A percentile compares a stretch with the other conserved stretches of the same genome.
phyloP scores from a whole-genome alignment of 1,140 invertebrate genomes.

The Trichoplusia ni region DNA sequence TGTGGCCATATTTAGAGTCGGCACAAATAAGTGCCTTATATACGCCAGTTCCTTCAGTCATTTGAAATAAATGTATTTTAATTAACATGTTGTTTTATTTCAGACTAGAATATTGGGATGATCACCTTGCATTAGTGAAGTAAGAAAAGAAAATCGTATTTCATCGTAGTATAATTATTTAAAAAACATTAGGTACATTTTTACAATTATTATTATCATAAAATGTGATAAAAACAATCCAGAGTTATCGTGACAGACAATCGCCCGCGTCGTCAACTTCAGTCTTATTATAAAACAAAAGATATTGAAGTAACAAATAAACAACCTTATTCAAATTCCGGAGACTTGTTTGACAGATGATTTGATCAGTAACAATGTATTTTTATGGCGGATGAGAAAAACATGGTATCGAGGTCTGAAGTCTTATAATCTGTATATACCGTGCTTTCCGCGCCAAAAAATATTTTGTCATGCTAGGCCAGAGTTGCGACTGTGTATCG shows the following conservation, averaged over 20 bases:
- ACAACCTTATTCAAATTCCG: no score
- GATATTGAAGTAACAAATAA: not conserved
- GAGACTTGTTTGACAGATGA: not conserved
- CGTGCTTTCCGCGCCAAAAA: no score
- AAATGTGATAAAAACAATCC: constrained; percentile 64
- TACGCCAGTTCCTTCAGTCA: constrained; percentile 68
- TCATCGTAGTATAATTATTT: constrained; percentile 64
- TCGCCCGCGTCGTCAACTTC: constrained; percentile 30
- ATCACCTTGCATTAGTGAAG: no score
- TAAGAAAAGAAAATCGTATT: constrained; percentile 48
- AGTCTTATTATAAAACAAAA: constrained; percentile 52
- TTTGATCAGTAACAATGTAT: not conserved
- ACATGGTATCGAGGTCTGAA: not conserved
- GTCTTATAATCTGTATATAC: no score
- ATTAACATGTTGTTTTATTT: constrained; percentile 51
- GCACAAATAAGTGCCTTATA: constrained; percentile 60
- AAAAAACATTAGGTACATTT: constrained; percentile 73
- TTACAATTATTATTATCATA: constrained; percentile 55
- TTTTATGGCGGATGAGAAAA: not conserved
- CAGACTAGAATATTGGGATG: no score
- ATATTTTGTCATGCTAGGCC: no score
- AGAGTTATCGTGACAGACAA: constrained; percentile 58
- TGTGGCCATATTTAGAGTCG: constrained; percentile 45
- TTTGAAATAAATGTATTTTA: constrained; percentile 52
- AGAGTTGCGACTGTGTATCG: no score